Conservation (phyloP, 2,113 vertebrate species). For the Melozone crissalis region DNA sequence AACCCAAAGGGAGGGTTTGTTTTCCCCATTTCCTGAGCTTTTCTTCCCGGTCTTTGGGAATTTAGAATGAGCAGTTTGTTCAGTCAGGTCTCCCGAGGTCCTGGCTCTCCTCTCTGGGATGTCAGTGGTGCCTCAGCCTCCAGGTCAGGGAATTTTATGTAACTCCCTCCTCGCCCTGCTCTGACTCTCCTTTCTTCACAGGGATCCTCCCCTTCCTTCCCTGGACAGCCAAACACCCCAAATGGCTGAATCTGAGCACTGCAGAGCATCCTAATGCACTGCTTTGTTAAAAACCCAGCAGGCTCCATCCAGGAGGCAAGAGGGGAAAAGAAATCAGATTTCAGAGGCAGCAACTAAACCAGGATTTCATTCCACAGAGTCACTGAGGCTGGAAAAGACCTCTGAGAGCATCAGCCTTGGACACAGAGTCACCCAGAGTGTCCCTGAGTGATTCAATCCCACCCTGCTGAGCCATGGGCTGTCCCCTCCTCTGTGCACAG, state of each 20-base stretch:
- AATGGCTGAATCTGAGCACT: accelerated
- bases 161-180: background rate
- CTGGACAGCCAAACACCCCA: background rate
- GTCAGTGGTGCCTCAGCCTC: background rate
- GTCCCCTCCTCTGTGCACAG: background rate
- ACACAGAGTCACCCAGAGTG: background rate
- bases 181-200: background rate
- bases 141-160: background rate
- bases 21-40: background rate
- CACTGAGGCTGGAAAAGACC: background rate
- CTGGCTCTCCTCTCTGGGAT: background rate
- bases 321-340: background rate
- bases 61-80: background rate
- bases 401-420: background rate
- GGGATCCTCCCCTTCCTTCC: background rate
- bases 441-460: background rate
- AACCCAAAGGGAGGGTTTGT: background rate
- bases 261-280: background rate
- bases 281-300: background rate
- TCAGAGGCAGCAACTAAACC: background rate
- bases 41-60: background rate
- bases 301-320: background rate
- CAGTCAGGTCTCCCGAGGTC: background rate
- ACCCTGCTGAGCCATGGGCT: background rate
- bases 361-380: background rate